Base-by-base conservation (phyloP, 1,140 invertebrate species). In the Papilio glaucus region DNA sequence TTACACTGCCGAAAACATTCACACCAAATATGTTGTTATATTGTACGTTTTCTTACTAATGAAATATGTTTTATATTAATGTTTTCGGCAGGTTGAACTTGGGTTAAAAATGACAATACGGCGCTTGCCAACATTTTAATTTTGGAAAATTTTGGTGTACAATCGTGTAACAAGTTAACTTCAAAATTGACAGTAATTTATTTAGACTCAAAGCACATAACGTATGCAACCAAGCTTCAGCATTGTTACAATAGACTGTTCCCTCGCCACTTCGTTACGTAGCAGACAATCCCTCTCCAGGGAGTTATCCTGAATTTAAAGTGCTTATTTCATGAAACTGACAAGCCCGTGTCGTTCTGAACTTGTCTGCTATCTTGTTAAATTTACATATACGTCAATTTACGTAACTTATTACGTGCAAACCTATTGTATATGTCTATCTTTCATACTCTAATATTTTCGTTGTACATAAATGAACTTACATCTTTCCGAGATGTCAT, bases 251-350 rank as follows among this genome's bases (percentile, higher is more conserved):
- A 60, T 24, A 42, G 41, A 24, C 45, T 49, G 18, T 21, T 49
- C 45, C 45, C 45, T 4, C 6, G 18, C 45, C n/a, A n/a, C n/a
- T 49, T 49, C 45, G 57, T 29, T 29, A 60, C 33, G 60, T 18
- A 33, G n/a, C 61, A 38, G 26, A 63, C 61, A 63, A 29, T 37
- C 26, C 61, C 61, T 37, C 61, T 63, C 61, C 7, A 63, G 61
- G 61, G 61, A 63, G 57, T n/a, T 63, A 9, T 62, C 13, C 61
- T 63, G 61, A 63, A 63, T 63, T 63, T 63, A 63, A 63, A 63
- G 33, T 63, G 61, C 61, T 63, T 37, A 63, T 63, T 63, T 37
- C 15, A 37, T 33, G 61, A 63, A 37, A 38, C 57, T 24, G 45
- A 49, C 45, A 18, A 49, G 45, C 45, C 45, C 45, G 15, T 49